Base-by-base conservation (phyloP, 2,797 vertebrate genomes). In the Pseudocheirus occidentalis region DNA sequence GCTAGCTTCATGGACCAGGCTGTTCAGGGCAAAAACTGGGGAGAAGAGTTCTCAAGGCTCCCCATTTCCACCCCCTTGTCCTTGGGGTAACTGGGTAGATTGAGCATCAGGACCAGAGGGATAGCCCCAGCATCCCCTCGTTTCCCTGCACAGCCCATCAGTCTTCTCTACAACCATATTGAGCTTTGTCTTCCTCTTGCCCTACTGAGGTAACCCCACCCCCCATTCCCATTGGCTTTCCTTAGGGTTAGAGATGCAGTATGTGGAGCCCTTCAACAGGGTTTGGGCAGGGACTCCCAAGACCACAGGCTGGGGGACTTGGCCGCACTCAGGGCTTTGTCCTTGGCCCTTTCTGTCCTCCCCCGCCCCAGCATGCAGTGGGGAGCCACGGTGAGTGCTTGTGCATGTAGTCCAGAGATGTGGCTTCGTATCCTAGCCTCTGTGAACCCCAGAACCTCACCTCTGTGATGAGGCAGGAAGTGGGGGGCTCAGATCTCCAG, bases 91-190 rank as follows among this genome's bases (percentile, higher is more conserved):
- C 27, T 27, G 0, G 21, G 5, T 16, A 6, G 31, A 7, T 0
- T 0, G 50, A 34, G 31, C 57, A 89, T 57, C 18, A 0, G 28
- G 6, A 2, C 10, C 58, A 46, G 7, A 24, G 90, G 87, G 66
- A 28, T 50, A 46, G 31, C 55, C 2, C 40, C 5, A 27, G 1
- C 31, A 21, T 62, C 53, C 34, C 59, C 29, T 66, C 54, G 92
- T 28, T 87, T 2, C 0, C 14, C 0, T 59, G 52, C 46, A 29
- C 0, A 2, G 59, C 31, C 11, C 28, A 29, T 11, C 28, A 28
- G 57, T 28, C 28, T 58, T 12, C 57, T 29, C 57, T 28, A 29
- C 28, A 58, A 28, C 57, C 57, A 29, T 1, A 29, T 58, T 0
- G 11, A 29, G 57, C 28, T 59, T 29, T 59, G 58, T 31, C 29